Evolutionary conservation across 2,113 vertebrate species (phyloP), one percentile per base, ranked within the genome.

Genomic region (Gopherus flavomarginatus): DNA sequence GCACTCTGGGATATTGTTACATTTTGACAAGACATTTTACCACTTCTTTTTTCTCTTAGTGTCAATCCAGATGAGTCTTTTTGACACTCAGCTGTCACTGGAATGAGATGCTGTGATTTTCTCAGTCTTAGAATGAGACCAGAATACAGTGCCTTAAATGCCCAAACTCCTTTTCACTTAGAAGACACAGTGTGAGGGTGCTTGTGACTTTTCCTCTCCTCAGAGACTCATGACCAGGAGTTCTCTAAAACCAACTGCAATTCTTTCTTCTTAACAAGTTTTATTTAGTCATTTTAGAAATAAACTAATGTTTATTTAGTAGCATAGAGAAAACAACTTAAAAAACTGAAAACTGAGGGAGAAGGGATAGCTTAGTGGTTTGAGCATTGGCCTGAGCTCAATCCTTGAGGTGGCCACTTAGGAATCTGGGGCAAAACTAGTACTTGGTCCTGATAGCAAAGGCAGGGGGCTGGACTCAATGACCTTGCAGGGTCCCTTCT

Each of bases 1-100:
- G 81, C 27, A 57, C 35, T 65, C 2, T 75, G 27, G 87, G 21
- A 83, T 83, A 8, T 82, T 88, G 4, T 4, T 93, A 7, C 2
- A 27, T 92, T 90, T 84, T 96, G 92, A 27, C 78, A 78, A 56
- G 47, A 92, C 52, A 87, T 83, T 93, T 22, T 35, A 26, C 89
- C 72, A 85, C 12, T n/a, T 19, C 17, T 88, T 11, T 91, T 92
- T 92, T 88, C 38, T 90, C 88, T 29, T 19, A 8, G 54, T 44
- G 75, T 88, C 72, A 53, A 42, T 87, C 81, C 47, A 87, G 31
- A 53, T 49, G 65, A 81, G 13, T 35, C 4, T 22, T 95, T 6
- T 10, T 78, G 26, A 21, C 83, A 90, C 75, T 91, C 35, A 19
- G 2, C 35, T 35, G 49, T 84, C 94, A 92, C 77, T 88, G 13